These are phyloP conservation scores for Rhimphoctona megacephalus DNA, from an alignment of 2,888 invertebrate species.

Conservation along the genomic window DNA sequence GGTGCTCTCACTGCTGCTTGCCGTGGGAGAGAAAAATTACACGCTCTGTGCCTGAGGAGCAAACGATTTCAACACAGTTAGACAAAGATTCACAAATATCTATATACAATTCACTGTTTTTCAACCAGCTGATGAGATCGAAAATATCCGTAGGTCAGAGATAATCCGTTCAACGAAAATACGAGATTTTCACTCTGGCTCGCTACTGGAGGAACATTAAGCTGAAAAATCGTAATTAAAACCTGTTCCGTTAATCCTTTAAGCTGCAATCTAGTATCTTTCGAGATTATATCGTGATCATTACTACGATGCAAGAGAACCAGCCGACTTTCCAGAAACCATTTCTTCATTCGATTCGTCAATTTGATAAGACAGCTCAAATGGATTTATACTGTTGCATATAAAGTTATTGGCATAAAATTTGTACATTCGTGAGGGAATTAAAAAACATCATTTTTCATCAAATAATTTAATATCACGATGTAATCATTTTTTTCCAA, in stretches of 20 bases:
- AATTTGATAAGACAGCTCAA: neutral
- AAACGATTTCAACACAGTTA: constrained; percentile 65
- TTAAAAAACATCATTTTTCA: neutral
- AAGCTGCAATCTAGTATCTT: constrained; percentile 19
- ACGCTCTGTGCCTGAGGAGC: constrained; percentile 60
- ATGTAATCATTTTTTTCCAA: neutral
- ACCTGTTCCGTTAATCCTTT: constrained; percentile 39
- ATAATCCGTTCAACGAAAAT: constrained; percentile 48
- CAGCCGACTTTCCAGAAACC: neutral
- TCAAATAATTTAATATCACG: neutral
- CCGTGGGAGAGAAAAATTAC: constrained; percentile 68
- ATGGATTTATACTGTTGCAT: neutral
- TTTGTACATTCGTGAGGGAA: neutral
- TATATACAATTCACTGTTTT: constrained; percentile 54
- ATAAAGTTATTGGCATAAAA: neutral
- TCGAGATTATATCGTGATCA: constrained; percentile 6
- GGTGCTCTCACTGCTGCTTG: constrained; percentile 49
- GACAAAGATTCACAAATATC: constrained; percentile 21
- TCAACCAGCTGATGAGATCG: constrained; percentile 57
- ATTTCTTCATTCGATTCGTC: neutral
- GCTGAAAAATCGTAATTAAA: constrained; percentile 54
- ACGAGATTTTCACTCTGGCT: constrained; percentile 21
- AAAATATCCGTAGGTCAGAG: constrained; percentile 64
- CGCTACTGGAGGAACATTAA: constrained; percentile 37
- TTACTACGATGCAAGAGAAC: constrained; percentile 15